Evolutionary conservation across 2,113 vertebrate genomes (phyloP).

Genomic region (Aix galericulata): DNA sequence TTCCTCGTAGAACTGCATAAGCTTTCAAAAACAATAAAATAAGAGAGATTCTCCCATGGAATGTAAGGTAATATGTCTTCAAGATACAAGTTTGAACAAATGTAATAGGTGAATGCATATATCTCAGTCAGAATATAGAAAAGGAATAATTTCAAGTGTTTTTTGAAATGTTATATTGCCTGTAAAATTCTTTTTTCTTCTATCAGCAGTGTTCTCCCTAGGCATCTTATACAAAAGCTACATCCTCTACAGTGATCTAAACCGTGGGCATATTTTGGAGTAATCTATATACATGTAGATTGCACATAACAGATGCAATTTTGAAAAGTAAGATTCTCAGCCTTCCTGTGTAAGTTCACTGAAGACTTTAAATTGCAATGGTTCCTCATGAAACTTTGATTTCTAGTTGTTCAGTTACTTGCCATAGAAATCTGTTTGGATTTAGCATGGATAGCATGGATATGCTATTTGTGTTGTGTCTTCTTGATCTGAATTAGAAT

Average conservation of each 20-base stretch:
- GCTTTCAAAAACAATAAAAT: background rate
- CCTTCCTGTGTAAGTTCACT: background rate
- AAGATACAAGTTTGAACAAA: background rate
- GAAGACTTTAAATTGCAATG: background rate
- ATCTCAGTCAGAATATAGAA: background rate
- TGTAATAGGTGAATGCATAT: background rate
- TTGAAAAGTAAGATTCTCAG: constrained; percentile 26
- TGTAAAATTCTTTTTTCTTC: background rate
- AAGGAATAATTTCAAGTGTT: background rate
- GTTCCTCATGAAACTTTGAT: background rate
- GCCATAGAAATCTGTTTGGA: background rate
- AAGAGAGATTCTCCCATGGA: background rate
- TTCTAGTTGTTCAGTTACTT: background rate
- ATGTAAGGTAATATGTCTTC: background rate
- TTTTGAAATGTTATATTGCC: background rate
- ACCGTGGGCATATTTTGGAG: background rate
- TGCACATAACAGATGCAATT: background rate
- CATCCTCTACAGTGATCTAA: background rate
- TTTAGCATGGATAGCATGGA: too few relatives aligned
- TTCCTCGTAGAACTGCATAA: background rate
- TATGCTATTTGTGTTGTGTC: background rate
- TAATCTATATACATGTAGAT: constrained; percentile 2
- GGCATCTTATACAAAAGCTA: background rate
- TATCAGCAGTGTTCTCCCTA: background rate
- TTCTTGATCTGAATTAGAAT: background rate